phyloP scores from a whole-genome alignment of 2,113 vertebrate genomes.

The Saguinus midas region DNA sequence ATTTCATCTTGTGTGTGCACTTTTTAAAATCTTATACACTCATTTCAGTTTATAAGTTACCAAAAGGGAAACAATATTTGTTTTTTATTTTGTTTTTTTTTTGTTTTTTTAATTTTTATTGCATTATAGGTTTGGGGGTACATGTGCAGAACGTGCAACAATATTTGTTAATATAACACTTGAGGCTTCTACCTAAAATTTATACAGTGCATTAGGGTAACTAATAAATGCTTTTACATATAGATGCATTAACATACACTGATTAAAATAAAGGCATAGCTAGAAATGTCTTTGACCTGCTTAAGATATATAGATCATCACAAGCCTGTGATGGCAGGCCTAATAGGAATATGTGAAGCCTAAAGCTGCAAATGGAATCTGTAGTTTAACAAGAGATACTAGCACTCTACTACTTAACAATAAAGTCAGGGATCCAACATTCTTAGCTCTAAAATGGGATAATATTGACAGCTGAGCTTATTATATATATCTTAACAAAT shows the following conservation, averaged over 20 bases:
- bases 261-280: background rate
- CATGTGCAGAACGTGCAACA: no score
- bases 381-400: background rate
- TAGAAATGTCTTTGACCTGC: background rate
- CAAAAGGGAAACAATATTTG: background rate
- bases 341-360: background rate
- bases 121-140: no score
- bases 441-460: background rate
- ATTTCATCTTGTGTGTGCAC: background rate
- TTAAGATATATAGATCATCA: background rate
- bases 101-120: no score
- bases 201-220: background rate
- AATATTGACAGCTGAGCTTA: background rate
- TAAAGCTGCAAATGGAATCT: background rate
- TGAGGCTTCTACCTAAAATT: background rate
- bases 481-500: background rate
- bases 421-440: background rate
- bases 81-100: no score
- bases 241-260: background rate
- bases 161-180: background rate
- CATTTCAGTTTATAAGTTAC: background rate
- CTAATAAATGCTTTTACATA: conserved; percentile 11
- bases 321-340: background rate
- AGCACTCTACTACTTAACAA: background rate
- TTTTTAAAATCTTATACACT: background rate